Evolutionary conservation across 2,797 vertebrate genomes (phyloP), one percentile per base, ranked within the genome.

Genomic region (Dendrocincla tyrannina): DNA sequence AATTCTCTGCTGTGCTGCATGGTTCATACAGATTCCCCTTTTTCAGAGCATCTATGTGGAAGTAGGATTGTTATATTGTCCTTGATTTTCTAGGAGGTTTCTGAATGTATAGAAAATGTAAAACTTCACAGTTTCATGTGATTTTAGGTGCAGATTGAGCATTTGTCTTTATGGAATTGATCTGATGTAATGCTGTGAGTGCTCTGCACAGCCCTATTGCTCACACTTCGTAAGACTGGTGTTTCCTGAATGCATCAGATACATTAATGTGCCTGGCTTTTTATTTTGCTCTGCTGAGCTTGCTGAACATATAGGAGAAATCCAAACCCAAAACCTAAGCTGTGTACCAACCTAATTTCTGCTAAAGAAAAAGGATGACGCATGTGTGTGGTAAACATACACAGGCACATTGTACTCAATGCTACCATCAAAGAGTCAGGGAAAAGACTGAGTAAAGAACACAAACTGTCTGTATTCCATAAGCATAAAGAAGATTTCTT

Each of bases 171-270:
- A 64, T n/a, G 41, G 58, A 92, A 66, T 9, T 68, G 68, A 33
- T 77, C 85, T 85, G 78, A 80, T 80, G 64, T 53, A 87, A 83
- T 42, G 75, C 41, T 44, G 7, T 28, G 64, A 68, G 85, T 30
- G 41, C 19, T 81, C 58, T 88, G 68, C 73, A 75, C 81, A 60
- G 46, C 60, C 80, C 33, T 58, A 47, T 53, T 83, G 68, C 79
- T 95, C 89, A 95, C 58, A 77, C 56, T 72, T 70, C 23, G 72
- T 80, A 80, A 85, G 89, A 83, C 53, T 88, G 75, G 89, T 70
- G 93, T 93, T 91, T 94, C 88, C 85, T 83, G 76, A 94, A 89
- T 33, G 42, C n/a, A 27, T 62, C 66, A 72, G 46, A 46, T 27
- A 28, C 8, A 69, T 82, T 69, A 33, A 70, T 17, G n/a, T 41